Conservation (phyloP, 2,888 invertebrate species). For the Noctua janthe region DNA sequence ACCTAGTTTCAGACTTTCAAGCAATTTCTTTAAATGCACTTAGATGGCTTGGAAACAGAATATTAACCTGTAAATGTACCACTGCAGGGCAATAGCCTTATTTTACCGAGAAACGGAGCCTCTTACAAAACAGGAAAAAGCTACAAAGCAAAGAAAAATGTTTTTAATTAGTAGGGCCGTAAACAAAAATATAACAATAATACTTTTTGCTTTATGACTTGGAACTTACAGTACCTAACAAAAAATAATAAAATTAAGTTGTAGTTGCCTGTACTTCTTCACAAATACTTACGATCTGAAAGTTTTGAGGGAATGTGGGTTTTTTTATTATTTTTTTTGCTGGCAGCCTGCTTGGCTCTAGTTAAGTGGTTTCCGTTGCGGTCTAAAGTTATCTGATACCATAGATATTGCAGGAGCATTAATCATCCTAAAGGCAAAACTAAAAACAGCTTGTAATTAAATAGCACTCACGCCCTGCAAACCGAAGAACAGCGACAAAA, state of each 20-base stretch:
- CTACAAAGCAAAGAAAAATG: slow-evolving; percentile 18
- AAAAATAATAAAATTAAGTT: slow-evolving; percentile 10
- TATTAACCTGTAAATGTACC: background rate
- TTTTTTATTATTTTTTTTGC: background rate
- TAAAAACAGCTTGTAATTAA: background rate
- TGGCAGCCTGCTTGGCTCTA: background rate
- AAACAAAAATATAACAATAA: slow-evolving; percentile 26
- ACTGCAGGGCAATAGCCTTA: slow-evolving; percentile 1
- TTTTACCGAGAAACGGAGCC: slow-evolving; percentile 8
- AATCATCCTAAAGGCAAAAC: background rate
- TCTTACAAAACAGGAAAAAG: background rate
- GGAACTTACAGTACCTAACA: background rate
- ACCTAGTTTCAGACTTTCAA: background rate
- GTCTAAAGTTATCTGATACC: background rate
- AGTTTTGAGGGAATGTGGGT: background rate
- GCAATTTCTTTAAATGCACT: slow-evolving; percentile 6
- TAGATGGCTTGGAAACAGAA: slow-evolving; percentile 8
- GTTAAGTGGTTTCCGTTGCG: background rate
- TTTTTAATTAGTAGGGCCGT: slow-evolving; percentile 37
- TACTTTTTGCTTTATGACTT: slow-evolving; percentile 38
- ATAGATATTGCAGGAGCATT: background rate
- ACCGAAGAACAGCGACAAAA: background rate
- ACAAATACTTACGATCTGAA: background rate
- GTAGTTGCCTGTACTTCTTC: background rate
- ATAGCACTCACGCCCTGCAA: background rate